A percentile compares a stretch with the other conserved stretches of the same genome.
Evolutionary conservation across 2,888 invertebrate species (phyloP).

Genomic region (Sabellastarte sp.): DNA sequence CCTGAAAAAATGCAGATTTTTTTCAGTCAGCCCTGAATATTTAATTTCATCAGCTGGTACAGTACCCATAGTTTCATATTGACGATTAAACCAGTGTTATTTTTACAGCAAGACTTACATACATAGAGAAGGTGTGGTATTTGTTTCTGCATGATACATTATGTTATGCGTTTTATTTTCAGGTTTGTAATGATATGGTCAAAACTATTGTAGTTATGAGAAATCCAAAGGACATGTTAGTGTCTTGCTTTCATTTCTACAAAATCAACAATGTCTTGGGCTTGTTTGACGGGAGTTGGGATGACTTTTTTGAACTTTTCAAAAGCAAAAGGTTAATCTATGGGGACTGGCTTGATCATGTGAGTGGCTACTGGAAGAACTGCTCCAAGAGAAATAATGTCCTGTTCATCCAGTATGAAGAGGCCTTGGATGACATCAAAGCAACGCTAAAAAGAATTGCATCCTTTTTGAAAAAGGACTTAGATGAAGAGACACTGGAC

Average conservation of each 20-base stretch:
- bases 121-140: too few species aligned
- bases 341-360: neutral
- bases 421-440: neutral
- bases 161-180: too few species aligned
- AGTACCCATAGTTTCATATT: too few species aligned
- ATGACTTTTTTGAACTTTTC: constrained; percentile 5
- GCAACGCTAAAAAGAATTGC: neutral
- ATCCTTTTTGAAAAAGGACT: neutral
- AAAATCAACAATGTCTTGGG: neutral
- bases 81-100: too few species aligned
- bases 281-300: neutral
- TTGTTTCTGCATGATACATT: too few species aligned
- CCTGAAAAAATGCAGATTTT: too few species aligned
- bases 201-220: neutral
- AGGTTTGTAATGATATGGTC: neutral
- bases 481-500: neutral
- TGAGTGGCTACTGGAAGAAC: neutral
- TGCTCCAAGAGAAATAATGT: neutral
- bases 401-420: neutral
- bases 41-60: too few species aligned
- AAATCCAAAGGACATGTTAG: neutral
- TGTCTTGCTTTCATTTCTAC: constrained; percentile 1
- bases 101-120: too few species aligned
- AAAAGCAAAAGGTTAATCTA: neutral
- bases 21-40: too few species aligned